Conservation (phyloP, 2,797 vertebrate genomes). For the Rhinogobio ventralis region DNA sequence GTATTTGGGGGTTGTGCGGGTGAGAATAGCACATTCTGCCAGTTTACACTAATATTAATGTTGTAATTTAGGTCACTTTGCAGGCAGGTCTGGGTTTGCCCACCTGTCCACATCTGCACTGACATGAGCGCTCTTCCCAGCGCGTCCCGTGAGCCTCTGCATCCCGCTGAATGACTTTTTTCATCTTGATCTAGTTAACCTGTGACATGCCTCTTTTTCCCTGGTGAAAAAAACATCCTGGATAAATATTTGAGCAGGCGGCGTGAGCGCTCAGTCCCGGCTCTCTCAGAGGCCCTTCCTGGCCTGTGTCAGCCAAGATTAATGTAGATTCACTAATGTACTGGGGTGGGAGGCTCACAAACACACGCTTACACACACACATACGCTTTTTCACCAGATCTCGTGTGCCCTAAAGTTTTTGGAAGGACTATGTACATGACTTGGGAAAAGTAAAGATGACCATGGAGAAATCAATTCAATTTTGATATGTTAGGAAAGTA, state of each 20-base stretch:
- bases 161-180: conserved; percentile 61
- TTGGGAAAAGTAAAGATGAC: conserved; percentile 32
- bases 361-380: conserved; percentile 41
- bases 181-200: conserved; percentile 67
- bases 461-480: conserved; percentile 4
- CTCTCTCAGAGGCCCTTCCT: conserved; percentile 64
- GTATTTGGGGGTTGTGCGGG: neutral
- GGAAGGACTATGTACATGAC: conserved; percentile 11
- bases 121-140: conserved; percentile 2
- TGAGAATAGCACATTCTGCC: neutral
- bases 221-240: conserved; percentile 66
- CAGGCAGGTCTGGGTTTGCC: neutral
- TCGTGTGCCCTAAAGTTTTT: conserved; percentile 26
- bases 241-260: conserved; percentile 69
- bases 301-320: conserved; percentile 64
- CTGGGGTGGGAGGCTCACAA: conserved; percentile 49
- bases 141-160: conserved; percentile 27
- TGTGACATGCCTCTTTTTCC: conserved; percentile 61
- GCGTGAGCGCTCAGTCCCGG: conserved; percentile 52
- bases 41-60: neutral
- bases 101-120: conserved; percentile 46
- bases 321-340: conserved; percentile 67
- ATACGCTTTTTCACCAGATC: conserved; percentile 23
- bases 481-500: conserved; percentile 7
- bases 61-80: neutral